Evolutionary conservation across 92 coral and sea anemone genomes (phyloP).

Genomic region (Bergia sp.): DNA sequence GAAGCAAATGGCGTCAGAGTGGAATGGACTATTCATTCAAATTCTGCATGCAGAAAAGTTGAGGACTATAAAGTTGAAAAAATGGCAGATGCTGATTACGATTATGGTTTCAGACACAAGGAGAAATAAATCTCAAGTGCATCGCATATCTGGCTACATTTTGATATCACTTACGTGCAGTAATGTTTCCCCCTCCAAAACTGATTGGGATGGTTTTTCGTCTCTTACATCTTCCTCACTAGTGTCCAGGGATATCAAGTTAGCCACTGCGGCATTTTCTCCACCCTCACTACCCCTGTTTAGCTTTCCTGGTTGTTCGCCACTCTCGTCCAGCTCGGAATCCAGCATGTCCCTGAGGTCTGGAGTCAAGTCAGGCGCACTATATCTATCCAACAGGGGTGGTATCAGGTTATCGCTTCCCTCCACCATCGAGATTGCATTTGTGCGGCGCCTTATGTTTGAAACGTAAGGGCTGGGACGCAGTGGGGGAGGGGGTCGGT

Average conservation of each 20-base stretch:
- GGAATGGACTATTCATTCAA: too few relatives aligned
- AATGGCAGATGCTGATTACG: too few relatives aligned
- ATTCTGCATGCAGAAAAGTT: too few relatives aligned
- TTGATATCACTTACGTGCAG: constrained; percentile 11
- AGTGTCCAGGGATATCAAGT: constrained; percentile 19
- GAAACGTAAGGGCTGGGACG: constrained; percentile 62
- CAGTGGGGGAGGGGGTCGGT: constrained; percentile 83
- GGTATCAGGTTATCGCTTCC: constrained; percentile 26
- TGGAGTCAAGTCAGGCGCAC: constrained; percentile 63
- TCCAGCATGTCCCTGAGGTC: constrained; percentile 33
- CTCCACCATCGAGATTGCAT: constrained; percentile 67
- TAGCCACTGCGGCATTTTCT: background rate
- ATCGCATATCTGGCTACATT: background rate
- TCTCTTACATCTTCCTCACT: constrained; percentile 37
- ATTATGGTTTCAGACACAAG: too few relatives aligned
- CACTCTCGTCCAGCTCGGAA: background rate
- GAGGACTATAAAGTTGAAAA: too few relatives aligned
- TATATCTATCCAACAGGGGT: constrained; percentile 51
- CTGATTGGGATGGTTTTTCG: background rate
- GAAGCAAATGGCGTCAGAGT: too few relatives aligned
- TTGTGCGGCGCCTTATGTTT: constrained; percentile 65
- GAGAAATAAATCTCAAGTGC: too few relatives aligned
- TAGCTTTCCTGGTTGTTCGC: background rate
- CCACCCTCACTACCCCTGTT: background rate
- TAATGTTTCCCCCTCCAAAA: background rate